These are phyloP conservation scores for Zelostemma sp. DNA, from an alignment of 1,140 invertebrate genomes.

Conservation along the genomic window DNA sequence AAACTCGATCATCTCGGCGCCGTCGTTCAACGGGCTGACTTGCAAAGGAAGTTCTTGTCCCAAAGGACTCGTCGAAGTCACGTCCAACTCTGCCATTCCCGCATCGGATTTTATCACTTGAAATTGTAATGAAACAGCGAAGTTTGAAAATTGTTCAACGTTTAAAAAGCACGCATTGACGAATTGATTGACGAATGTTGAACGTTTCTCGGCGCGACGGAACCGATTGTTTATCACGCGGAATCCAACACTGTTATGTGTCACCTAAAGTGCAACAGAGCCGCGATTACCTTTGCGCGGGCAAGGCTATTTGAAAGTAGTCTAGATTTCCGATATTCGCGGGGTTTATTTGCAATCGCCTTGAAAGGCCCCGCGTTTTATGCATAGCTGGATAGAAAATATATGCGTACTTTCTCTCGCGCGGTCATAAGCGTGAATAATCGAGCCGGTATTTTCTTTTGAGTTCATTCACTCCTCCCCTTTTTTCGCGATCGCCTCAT, in stretches of 20 bases:
- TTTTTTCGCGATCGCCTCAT: background rate
- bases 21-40: conserved; percentile 80
- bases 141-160: background rate
- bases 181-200: no score
- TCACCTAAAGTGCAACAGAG: conserved; percentile 25
- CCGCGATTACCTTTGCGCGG: conserved; percentile 33
- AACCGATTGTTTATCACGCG: conserved; percentile 35
- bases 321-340: conserved; percentile 52
- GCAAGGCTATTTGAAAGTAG: conserved; percentile 63
- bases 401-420: conserved; percentile 55
- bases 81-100: conserved; percentile 90
- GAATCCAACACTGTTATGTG: conserved; percentile 28
- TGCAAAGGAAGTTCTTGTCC: conserved; percentile 88
- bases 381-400: conserved; percentile 40
- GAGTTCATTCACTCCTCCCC: conserved; percentile 24
- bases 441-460: conserved; percentile 18
- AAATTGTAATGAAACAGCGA: conserved; percentile 22
- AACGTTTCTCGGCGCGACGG: no score
- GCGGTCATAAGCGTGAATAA: conserved; percentile 3
- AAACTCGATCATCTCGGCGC: conserved; percentile 85
- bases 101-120: conserved; percentile 89
- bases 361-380: conserved; percentile 50
- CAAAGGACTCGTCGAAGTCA: conserved; percentile 89
- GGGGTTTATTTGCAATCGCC: conserved; percentile 53
- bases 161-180: no score